Evolutionary conservation across 2,797 vertebrate genomes (phyloP).

Genomic region (Phalanger gymnotis): DNA sequence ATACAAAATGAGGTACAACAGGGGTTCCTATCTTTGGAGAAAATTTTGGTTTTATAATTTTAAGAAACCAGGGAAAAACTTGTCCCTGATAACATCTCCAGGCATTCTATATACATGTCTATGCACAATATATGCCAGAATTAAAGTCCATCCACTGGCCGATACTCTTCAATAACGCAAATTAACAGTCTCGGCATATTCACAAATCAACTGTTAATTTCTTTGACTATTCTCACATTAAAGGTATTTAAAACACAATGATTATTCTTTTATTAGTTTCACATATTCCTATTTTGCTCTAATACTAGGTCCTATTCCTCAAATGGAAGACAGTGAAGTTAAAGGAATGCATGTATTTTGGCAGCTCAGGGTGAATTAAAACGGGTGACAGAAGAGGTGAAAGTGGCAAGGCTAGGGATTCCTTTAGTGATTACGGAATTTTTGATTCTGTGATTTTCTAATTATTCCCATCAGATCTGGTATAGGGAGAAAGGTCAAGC

Average conservation of each 20-base stretch:
- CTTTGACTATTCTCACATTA: slow-evolving; percentile 62
- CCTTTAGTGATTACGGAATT: background rate
- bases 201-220: slow-evolving; percentile 56
- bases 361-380: background rate
- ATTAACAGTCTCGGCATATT: slow-evolving; percentile 22
- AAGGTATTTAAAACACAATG: slow-evolving; percentile 55
- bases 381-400: background rate
- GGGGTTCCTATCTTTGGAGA: background rate
- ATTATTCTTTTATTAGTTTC: background rate
- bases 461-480: background rate
- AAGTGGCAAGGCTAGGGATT: background rate
- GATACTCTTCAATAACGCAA: slow-evolving; percentile 42
- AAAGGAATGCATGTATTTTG: slow-evolving; percentile 57
- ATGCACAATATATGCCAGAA: slow-evolving; percentile 30
- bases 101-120: background rate
- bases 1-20: background rate
- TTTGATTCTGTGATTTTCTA: background rate
- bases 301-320: background rate
- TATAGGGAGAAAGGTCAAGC: background rate
- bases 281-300: background rate
- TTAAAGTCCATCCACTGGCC: slow-evolving; percentile 40
- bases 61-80: background rate
- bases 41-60: background rate
- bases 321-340: background rate
- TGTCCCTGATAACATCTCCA: background rate